Base-by-base conservation (phyloP, 2,797 vertebrate genomes). In the Sebastes minor region DNA sequence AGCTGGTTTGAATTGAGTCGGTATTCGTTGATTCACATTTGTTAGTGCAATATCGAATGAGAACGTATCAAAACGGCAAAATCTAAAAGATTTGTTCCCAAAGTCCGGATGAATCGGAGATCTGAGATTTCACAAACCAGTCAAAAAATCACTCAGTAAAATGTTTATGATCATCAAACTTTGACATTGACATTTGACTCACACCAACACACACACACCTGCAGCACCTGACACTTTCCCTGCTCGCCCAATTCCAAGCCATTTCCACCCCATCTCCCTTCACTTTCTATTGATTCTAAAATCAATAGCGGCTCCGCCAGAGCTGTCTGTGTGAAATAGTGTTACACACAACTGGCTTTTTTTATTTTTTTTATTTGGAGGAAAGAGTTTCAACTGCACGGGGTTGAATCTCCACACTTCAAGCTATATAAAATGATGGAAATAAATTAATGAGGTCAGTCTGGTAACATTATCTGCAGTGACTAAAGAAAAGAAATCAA, bases 251-350 rank as follows among this genome's bases (percentile, higher is more conserved):
- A 88, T 92, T 94, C 85, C 80, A 74, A 87, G 76, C 90, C 90
- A 91, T 95, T 94, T 95, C 88, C 92, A 90, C 73, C 83, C 93
- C 89, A 93, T 95, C 94, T 94, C 88, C 89, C 88, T 93, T 95
- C 94, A 93, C 93, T 92, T 93, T 92, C 88, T 94, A 96, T 96
- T 88, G 95, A 96, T 96, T 95, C 90, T 74, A 85, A 94, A 95
- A 96, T 95, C 95, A 92, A 95, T 95, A 92, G 82, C 78, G 80
- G 89, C 94, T 94, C 92, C 92, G 86, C 85, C 86, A 61, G 87
- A 82, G 81, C 85, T 80, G 90, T 82, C 89, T 72, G 78, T 84
- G 77, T 89, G 87, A 86, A 86, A 89, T 20, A 22, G 67, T 70
- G 76, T 81, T 80, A 62, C 72, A 63, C 62, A 56, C 60, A 85